Evolutionary conservation across 2,888 invertebrate species (phyloP), one percentile per base, ranked within the genome.

Genomic region (Melipona beecheii): DNA sequence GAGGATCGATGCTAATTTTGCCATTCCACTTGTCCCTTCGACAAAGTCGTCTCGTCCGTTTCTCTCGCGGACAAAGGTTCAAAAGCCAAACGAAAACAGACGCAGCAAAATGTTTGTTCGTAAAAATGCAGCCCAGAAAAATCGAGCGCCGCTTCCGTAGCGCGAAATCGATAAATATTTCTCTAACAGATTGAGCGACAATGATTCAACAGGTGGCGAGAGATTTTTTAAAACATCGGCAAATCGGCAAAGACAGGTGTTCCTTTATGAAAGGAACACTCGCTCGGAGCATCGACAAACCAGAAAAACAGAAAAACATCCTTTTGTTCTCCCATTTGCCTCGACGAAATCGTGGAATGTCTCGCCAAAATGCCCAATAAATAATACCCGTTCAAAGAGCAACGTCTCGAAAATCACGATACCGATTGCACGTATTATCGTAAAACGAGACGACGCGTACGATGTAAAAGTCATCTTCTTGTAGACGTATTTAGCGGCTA

Each of bases 121-220:
- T 31, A 11, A 27, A 27, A 27, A 31, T 21, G 19, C 11, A 4
- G 4, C 11, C 1, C 24, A 4, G 27, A 52, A 52, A 13, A 31
- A 31, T 31, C 31, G 31, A 4, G 31, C 31, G 31, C 31, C 31
- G 31, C 52, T 52, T 31, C 50, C 4, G 4, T 1, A 43, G 11
- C 43, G 11, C 0, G 43, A 56, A 19, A 71, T 71, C 56, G 56
- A 72, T n/a, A 11, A 62, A n/a, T 49, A 27, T 27, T 72, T 19
- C 43, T 58, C 36, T 15, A 43, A 60, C 21, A 49, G 24, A 60
- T 72, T 21, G 43, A 21, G 24, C 21, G 3, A 56, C 17, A 43
- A 43, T 15, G 62, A 65, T 65, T 68, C 66, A 78, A 77, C 79
- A 80, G 70, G 76, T 79, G 77, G n/a, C 4, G 1, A 17, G 27